Conservation (phyloP, 2,888 invertebrate species). For the Luffia ferchaultella region DNA sequence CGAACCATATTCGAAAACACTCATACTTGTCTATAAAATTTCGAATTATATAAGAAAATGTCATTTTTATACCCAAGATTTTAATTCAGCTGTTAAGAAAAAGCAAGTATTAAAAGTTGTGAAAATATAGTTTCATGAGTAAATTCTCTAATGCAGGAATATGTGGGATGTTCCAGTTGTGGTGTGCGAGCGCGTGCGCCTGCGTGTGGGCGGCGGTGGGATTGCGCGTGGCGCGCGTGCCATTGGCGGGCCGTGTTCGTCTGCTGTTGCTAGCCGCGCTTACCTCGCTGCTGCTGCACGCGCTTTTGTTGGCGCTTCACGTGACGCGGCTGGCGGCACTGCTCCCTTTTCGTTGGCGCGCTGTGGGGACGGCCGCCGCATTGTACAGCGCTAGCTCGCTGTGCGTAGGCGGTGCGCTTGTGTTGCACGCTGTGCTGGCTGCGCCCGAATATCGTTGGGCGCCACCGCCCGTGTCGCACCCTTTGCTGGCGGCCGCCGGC, state of each 20-base stretch:
- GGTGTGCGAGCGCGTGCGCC: slow-evolving; percentile 7
- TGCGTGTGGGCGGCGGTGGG: slow-evolving; percentile 38
- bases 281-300: slow-evolving; percentile 43
- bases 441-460: slow-evolving; percentile 26
- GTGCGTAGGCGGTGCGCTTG: slow-evolving; percentile 28
- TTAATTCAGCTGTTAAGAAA: too few species aligned
- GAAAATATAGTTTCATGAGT: too few species aligned
- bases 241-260: slow-evolving; percentile 32
- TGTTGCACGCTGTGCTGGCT: slow-evolving; percentile 30
- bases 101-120: too few species aligned
- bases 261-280: slow-evolving; percentile 46
- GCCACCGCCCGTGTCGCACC: slow-evolving; percentile 19
- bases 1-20: too few species aligned
- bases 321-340: slow-evolving; percentile 41
- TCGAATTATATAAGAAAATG: too few species aligned
- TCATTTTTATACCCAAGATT: too few species aligned
- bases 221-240: slow-evolving; percentile 22
- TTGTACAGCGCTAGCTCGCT: slow-evolving; percentile 31
- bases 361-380: slow-evolving; percentile 30
- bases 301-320: slow-evolving; percentile 29
- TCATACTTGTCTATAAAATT: too few species aligned
- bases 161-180: too few species aligned
- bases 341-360: slow-evolving; percentile 49
- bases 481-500: slow-evolving; percentile 24
- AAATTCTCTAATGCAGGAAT: too few species aligned